phyloP scores from a whole-genome alignment of 2,797 vertebrate species.

The Sciurus vulgaris region DNA sequence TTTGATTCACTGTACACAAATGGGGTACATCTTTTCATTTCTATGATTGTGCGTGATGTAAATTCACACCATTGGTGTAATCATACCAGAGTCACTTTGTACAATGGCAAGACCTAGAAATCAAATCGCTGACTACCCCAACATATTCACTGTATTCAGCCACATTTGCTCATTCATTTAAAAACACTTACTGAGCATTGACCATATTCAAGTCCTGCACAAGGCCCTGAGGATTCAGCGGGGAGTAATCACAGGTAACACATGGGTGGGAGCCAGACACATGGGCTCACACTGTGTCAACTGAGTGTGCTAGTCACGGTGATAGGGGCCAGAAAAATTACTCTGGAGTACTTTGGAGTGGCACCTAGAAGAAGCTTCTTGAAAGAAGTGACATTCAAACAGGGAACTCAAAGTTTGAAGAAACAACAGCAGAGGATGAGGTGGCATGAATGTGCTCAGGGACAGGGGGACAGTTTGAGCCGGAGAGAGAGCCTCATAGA shows the following conservation, averaged over 20 bases:
- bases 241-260: not conserved
- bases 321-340: not conserved
- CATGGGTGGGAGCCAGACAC: not conserved
- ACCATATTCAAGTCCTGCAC: not conserved
- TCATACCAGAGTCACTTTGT: not conserved
- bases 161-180: not conserved
- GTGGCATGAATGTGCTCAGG: not conserved
- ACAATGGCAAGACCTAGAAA: slow-evolving; percentile 27
- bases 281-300: not conserved
- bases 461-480: not conserved
- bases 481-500: not conserved
- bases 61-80: too few species aligned
- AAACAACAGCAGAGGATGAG: not conserved
- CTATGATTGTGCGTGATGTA: too few species aligned
- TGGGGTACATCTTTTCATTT: too few species aligned
- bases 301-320: not conserved
- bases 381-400: not conserved
- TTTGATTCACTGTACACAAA: too few species aligned
- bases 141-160: not conserved
- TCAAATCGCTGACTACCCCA: not conserved
- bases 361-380: not conserved
- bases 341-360: not conserved
- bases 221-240: slow-evolving; percentile 38
- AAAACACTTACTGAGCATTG: not conserved
- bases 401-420: not conserved